Evolutionary conservation across 2,888 invertebrate species (phyloP).

Genomic region (Cinara cedri): DNA sequence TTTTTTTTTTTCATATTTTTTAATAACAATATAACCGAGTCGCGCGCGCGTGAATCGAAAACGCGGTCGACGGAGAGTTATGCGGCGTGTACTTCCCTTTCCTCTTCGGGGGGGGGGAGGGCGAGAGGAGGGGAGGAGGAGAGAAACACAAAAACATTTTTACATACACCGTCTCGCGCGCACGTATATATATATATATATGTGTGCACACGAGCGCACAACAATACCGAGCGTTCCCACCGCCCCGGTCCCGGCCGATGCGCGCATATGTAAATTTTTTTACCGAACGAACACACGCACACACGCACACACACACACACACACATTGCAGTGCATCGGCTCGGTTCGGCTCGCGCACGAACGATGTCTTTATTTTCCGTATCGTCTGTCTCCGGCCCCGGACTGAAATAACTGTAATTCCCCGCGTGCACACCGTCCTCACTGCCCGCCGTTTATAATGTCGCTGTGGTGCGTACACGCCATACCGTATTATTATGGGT

Average conservation of each 20-base stretch:
- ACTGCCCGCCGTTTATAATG: no score
- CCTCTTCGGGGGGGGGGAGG: no score
- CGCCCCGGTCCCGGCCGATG: not conserved
- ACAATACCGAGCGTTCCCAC: not conserved
- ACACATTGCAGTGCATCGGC: not conserved
- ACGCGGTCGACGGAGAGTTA: conserved; percentile 47
- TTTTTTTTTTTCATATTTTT: no score
- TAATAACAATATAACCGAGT: no score
- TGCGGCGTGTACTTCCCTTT: conserved; percentile 27
- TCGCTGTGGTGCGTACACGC: no score
- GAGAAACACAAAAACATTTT: not conserved
- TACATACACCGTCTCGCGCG: not conserved
- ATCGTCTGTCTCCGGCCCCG: not conserved
- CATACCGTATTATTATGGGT: not conserved
- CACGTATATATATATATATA: not conserved
- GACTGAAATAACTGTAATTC: not conserved
- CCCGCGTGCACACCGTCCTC: no score
- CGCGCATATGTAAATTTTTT: not conserved
- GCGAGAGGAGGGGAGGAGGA: no score
- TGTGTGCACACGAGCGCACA: not conserved
- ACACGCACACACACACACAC: no score
- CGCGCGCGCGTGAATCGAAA: conserved; percentile 14
- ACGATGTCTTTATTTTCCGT: conserved; percentile 34
- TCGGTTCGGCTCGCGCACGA: not conserved
- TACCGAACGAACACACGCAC: no score